Percentiles rank a stretch among this genome's conserved stretches.
Evolutionary conservation across 2,797 vertebrate species (phyloP).

Genomic region (Monodelphis domestica): DNA sequence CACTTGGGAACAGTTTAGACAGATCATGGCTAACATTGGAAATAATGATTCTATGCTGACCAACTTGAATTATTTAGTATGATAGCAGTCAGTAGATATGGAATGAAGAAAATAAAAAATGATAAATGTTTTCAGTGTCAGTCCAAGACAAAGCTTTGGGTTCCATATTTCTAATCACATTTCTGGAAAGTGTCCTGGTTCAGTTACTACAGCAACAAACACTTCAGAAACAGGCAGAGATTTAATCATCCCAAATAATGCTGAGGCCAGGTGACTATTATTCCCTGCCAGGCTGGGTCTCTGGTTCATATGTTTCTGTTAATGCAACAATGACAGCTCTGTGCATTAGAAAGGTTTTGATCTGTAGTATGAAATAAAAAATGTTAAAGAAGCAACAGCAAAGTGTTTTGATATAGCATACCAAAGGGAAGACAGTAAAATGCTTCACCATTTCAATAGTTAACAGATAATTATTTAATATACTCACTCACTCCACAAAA

Average conservation of each 20-base stretch:
- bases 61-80: slow-evolving; percentile 19
- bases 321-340: slow-evolving; percentile 46
- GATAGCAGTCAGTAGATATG: not conserved
- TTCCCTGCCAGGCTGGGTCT: not conserved
- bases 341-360: slow-evolving; percentile 49
- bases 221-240: slow-evolving; percentile 7
- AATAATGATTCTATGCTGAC: slow-evolving; percentile 28
- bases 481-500: not conserved
- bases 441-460: slow-evolving; percentile 39
- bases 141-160: slow-evolving; percentile 49
- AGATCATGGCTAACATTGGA: not conserved
- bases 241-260: slow-evolving; percentile 41
- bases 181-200: slow-evolving; percentile 12
- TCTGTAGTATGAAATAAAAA: slow-evolving; percentile 70
- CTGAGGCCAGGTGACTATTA: slow-evolving; percentile 29
- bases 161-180: slow-evolving; percentile 19
- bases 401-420: slow-evolving; percentile 57
- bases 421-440: slow-evolving; percentile 24
- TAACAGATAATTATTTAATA: not conserved
- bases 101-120: slow-evolving; percentile 5
- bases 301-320: slow-evolving; percentile 45
- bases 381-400: slow-evolving; percentile 14
- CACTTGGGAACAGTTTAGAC: not conserved
- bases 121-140: not conserved
- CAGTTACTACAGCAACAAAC: slow-evolving; percentile 38